Percentiles rank a stretch among this genome's conserved stretches.
phyloP scores from a whole-genome alignment of 2,888 invertebrate species.

The Pseudoips prasinana region DNA sequence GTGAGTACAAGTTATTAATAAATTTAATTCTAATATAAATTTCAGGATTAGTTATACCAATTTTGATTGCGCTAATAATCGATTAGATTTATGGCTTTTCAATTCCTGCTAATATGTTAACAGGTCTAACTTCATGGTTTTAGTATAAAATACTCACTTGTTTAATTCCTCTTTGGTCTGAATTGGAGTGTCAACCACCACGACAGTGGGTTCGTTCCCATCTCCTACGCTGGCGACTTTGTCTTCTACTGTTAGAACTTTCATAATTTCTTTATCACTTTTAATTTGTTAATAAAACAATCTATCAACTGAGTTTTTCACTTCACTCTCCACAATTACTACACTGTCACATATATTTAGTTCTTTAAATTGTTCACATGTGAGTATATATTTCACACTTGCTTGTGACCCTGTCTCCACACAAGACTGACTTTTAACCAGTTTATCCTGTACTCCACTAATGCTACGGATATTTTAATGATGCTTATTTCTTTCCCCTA shows the following conservation, averaged over 20 bases:
- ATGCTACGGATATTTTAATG: not conserved
- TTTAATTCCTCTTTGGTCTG: conserved; percentile 69
- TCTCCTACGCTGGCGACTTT: conserved; percentile 63
- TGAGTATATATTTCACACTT: conserved; percentile 7
- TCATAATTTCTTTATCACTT: conserved; percentile 45
- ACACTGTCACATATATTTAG: conserved; percentile 9
- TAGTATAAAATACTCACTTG: conserved; percentile 51
- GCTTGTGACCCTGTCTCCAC: not conserved
- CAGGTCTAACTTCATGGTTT: no score
- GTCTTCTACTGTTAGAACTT: conserved; percentile 66
- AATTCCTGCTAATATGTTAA: no score
- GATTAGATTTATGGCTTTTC: no score
- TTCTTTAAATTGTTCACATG: conserved; percentile 4
- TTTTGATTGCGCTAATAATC: no score
- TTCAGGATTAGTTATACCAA: no score
- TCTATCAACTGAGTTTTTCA: conserved; percentile 9
- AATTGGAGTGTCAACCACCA: conserved; percentile 51
- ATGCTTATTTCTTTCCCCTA: not conserved
- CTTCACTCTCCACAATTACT: conserved; percentile 32
- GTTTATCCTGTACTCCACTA: conserved; percentile 3
- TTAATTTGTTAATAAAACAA: conserved; percentile 1
- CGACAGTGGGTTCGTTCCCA: conserved; percentile 64
- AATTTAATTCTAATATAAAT: no score
- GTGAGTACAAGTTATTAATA: no score
- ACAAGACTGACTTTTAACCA: not conserved